Conservation (phyloP, 1,140 invertebrate species). For the Neuroterus valhalla region DNA sequence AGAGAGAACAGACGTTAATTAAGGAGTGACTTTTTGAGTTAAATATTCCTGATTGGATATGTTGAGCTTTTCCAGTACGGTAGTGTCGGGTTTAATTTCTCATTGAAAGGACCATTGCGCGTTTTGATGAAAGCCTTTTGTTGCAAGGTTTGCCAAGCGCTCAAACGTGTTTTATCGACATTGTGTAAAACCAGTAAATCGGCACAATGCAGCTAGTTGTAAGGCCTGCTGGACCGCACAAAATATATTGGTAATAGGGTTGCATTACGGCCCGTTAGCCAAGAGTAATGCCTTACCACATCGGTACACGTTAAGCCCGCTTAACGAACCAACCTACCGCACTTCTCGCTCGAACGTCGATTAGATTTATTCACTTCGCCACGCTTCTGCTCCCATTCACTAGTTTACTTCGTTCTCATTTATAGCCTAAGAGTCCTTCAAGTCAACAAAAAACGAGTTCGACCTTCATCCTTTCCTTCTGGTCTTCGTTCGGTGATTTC, state of each 20-base stretch:
- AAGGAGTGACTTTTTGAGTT: too few species aligned
- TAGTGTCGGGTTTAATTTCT: too few species aligned
- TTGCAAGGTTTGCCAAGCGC: too few species aligned
- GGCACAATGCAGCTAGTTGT: conserved; percentile 42
- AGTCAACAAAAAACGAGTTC: too few species aligned
- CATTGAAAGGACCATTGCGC: too few species aligned
- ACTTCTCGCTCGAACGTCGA: too few species aligned
- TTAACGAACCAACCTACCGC: conserved; percentile 52
- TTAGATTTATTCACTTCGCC: conserved; percentile 21
- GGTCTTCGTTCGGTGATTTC: too few species aligned
- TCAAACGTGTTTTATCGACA: conserved; percentile 51
- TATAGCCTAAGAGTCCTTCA: neutral
- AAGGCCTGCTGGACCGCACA: conserved; percentile 55
- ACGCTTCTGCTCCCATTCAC: conserved; percentile 19
- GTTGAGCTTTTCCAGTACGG: too few species aligned
- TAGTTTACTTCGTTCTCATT: conserved; percentile 7
- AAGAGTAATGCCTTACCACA: conserved; percentile 64
- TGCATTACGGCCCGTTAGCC: conserved; percentile 64
- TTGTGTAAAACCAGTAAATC: conserved; percentile 58
- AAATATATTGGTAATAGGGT: conserved; percentile 70
- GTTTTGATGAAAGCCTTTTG: too few species aligned
- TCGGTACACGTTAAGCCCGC: conserved; percentile 61
- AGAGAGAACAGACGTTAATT: too few species aligned
- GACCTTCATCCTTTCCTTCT: too few species aligned
- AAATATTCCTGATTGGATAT: too few species aligned